Percentiles rank a stretch among this genome's conserved stretches.
Conservation (phyloP, 2,888 invertebrate species). For the Drosophila meridionalis region DNA sequence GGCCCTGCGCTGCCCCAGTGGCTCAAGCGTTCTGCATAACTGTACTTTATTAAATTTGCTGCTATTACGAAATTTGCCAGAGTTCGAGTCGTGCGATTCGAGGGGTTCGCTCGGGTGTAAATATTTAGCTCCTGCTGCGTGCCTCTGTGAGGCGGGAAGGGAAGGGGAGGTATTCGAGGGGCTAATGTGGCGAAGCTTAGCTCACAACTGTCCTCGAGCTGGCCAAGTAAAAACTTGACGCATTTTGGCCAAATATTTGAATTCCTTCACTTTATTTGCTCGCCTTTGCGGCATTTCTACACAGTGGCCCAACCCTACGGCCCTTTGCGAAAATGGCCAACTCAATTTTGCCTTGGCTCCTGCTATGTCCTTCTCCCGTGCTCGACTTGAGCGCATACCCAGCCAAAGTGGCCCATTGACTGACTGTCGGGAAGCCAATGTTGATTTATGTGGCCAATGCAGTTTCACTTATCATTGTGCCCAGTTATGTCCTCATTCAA, state of each 20-base stretch:
- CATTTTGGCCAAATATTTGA: constrained; percentile 77
- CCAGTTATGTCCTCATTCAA: constrained; percentile 12
- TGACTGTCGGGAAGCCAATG: constrained; percentile 41
- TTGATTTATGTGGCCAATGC: constrained; percentile 72
- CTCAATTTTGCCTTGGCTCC: constrained; percentile 41
- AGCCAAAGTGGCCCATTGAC: constrained; percentile 33
- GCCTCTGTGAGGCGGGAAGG: no score
- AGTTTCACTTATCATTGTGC: constrained; percentile 66
- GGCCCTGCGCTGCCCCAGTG: constrained; percentile 31
- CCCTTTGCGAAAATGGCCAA: constrained; percentile 27
- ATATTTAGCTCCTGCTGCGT: constrained; percentile 44
- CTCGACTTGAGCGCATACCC: constrained; percentile 54
- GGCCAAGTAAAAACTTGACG: constrained; percentile 63
- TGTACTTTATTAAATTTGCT: constrained; percentile 74
- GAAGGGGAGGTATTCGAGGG: constrained; percentile 1
- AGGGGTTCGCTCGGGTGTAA: constrained; percentile 32
- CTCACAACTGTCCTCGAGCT: constrained; percentile 27
- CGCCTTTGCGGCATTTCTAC: constrained; percentile 47
- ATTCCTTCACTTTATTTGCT: constrained; percentile 60
- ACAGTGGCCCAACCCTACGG: not conserved
- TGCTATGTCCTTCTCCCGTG: constrained; percentile 35
- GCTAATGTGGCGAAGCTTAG: constrained; percentile 43
- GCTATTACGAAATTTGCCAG: constrained; percentile 55
- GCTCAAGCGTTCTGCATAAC: constrained; percentile 58
- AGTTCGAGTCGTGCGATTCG: constrained; percentile 15